These are phyloP conservation scores for Halyomorpha halys DNA, from an alignment of 1,140 invertebrate genomes.

Conservation along the genomic window DNA sequence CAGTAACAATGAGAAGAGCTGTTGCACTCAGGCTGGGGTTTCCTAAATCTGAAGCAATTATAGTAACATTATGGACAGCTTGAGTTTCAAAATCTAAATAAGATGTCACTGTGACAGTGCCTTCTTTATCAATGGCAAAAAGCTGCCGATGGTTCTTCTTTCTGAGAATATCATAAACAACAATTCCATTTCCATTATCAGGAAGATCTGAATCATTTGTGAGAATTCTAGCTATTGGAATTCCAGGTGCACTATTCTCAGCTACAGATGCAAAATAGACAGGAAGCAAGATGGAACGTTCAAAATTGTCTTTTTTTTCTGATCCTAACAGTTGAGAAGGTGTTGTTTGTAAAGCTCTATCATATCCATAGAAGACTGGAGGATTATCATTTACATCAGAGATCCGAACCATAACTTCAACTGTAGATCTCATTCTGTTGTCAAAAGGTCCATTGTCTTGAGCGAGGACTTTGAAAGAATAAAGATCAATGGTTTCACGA, in stretches of 20 bases:
- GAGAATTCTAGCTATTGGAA: constrained; percentile 55
- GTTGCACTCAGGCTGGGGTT: constrained; percentile 67
- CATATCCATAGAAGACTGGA: constrained; percentile 54
- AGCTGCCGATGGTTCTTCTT: constrained; percentile 49
- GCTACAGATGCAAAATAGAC: constrained; percentile 57
- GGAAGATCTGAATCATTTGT: constrained; percentile 74
- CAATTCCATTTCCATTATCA: constrained; percentile 71
- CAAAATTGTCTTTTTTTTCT: constrained; percentile 16
- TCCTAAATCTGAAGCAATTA: constrained; percentile 72
- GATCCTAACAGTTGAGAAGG: constrained; percentile 15
- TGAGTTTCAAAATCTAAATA: constrained; percentile 61
- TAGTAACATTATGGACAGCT: constrained; percentile 57
- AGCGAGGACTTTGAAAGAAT: constrained; percentile 62
- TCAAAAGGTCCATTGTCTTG: constrained; percentile 54
- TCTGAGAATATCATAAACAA: constrained; percentile 56
- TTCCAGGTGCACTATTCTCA: constrained; percentile 57
- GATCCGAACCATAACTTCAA: constrained; percentile 68
- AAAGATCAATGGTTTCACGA: constrained; percentile 59
- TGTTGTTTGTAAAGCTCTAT: constrained; percentile 33
- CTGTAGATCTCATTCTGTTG: constrained; percentile 51
- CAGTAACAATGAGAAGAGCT: constrained; percentile 54
- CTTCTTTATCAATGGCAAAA: constrained; percentile 72
- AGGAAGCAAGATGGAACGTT: constrained; percentile 38
- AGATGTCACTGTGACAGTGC: constrained; percentile 59
- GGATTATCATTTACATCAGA: constrained; percentile 68